phyloP scores from a whole-genome alignment of 2,888 invertebrate genomes.

The Tinea trinotella region DNA sequence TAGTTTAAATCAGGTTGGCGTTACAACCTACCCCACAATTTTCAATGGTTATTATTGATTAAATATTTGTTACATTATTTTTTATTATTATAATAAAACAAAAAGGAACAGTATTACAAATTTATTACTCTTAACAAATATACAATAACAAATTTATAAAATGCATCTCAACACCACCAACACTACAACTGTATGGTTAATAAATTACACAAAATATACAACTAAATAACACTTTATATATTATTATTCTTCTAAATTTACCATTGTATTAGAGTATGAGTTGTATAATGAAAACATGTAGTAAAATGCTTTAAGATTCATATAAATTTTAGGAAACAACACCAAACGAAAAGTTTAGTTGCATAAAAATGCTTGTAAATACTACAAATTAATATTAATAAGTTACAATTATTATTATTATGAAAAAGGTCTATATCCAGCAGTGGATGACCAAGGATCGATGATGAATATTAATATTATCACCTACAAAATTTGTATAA shows the following conservation, averaged over 20 bases:
- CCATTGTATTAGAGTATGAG: neutral
- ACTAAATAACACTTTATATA: neutral
- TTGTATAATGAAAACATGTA: neutral
- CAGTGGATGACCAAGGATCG: too few species aligned
- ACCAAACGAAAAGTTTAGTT: slow-evolving; percentile 40
- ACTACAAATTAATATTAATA: neutral
- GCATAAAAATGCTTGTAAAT: slow-evolving; percentile 32
- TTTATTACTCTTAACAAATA: slow-evolving; percentile 27
- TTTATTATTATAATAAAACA: neutral
- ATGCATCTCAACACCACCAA: slow-evolving; percentile 59
- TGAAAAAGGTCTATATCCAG: too few species aligned
- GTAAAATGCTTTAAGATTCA: slow-evolving; percentile 4
- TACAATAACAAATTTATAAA: slow-evolving; percentile 42
- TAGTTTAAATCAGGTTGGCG: too few species aligned
- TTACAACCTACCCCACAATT: too few species aligned
- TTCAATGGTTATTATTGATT: too few species aligned
- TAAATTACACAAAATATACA: slow-evolving; percentile 7
- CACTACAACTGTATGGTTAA: slow-evolving; percentile 25
- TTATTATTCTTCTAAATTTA: neutral
- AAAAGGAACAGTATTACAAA: neutral
- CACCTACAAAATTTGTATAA: too few species aligned
- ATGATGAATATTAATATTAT: neutral
- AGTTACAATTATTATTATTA: neutral
- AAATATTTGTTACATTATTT: too few species aligned
- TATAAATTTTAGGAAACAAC: neutral